These are phyloP conservation scores for Melinaea menophilus DNA, from an alignment of 2,888 invertebrate species.

Conservation along the genomic window DNA sequence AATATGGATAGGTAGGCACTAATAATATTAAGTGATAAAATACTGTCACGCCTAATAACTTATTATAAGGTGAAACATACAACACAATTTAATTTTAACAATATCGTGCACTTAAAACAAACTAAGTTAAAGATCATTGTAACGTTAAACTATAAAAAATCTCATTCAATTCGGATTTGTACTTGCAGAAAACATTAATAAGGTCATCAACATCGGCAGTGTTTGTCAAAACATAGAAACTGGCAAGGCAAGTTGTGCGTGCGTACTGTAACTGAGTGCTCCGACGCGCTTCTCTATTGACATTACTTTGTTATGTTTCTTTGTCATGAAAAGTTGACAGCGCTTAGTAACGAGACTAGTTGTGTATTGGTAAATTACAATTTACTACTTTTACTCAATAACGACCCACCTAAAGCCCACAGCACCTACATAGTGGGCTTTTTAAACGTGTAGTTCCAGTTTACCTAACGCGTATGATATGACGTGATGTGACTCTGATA, in stretches of 20 bases:
- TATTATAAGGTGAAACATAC: constrained; percentile 75
- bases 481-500: constrained; percentile 47
- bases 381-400: constrained; percentile 52
- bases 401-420: constrained; percentile 49
- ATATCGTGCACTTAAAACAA: constrained; percentile 75
- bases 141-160: constrained; percentile 74
- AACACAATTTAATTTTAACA: constrained; percentile 74
- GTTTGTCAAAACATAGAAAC: constrained; percentile 74
- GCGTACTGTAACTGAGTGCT: constrained; percentile 63
- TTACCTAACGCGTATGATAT: constrained; percentile 29
- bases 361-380: constrained; percentile 42
- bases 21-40: constrained; percentile 67
- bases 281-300: constrained; percentile 43
- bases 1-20: constrained; percentile 69
- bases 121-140: constrained; percentile 74
- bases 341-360: constrained; percentile 44
- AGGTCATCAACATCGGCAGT: constrained; percentile 69
- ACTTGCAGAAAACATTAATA: constrained; percentile 69
- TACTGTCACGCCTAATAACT: constrained; percentile 73
- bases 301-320: constrained; percentile 59
- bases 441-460: constrained; percentile 24
- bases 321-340: constrained; percentile 72
- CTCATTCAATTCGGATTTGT: constrained; percentile 77
- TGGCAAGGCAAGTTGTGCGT: constrained; percentile 75
- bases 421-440: constrained; percentile 41